These are phyloP conservation scores for Megamerina dolium DNA, from an alignment of 2,888 invertebrate genomes.

Conservation along the genomic window DNA sequence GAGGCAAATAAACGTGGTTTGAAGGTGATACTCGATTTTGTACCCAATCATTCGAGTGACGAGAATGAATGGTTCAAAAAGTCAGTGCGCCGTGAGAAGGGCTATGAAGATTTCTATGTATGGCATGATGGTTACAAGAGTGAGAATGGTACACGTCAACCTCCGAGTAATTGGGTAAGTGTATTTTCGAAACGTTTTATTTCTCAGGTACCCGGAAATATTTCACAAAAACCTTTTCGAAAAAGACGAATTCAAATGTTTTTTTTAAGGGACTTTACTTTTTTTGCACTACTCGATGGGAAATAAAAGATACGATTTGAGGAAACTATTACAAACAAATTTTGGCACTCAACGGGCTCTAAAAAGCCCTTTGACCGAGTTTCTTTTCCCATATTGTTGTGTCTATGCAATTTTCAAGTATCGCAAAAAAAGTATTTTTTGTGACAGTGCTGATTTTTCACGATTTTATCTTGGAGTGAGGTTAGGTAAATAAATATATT, in stretches of 20 bases:
- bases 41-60: conserved; percentile 67
- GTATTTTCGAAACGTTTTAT: not conserved
- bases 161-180: conserved; percentile 39
- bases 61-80: conserved; percentile 78
- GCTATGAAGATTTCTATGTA: conserved; percentile 68
- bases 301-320: not conserved
- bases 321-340: not conserved
- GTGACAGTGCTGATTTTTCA: no score
- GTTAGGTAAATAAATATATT: no score
- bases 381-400: no score
- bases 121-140: conserved; percentile 61
- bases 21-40: conserved; percentile 60
- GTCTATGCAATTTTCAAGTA: no score
- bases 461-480: no score
- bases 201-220: not conserved
- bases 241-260: not conserved
- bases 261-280: not conserved
- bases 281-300: not conserved
- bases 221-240: not conserved
- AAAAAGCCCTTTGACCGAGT: no score
- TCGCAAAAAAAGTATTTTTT: no score
- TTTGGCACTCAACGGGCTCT: no score
- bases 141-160: conserved; percentile 27
- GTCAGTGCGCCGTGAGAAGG: conserved; percentile 59
- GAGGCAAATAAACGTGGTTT: conserved; percentile 56